Evolutionary conservation across 2,113 vertebrate genomes (phyloP), one percentile per base, ranked within the genome.

Genomic region (Etheostoma spectabile): DNA sequence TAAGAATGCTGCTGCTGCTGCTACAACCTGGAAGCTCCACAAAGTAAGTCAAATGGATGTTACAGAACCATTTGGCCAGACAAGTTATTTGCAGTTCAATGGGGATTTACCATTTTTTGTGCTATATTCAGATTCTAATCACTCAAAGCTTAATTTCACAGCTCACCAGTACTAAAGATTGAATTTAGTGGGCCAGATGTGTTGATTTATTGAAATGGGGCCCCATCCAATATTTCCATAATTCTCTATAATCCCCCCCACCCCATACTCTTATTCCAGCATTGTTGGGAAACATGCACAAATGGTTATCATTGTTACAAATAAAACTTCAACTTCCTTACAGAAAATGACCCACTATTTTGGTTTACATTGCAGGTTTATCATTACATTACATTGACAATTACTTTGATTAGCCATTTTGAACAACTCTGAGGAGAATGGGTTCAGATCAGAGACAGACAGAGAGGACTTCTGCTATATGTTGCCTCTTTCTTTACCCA

Each of bases 71-170:
- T 27, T 45, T 10, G 12, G 14, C 30, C 55, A 38, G 27, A 69
- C 13, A 6, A 1, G 18, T 49, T 10, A 24, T 11, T 45, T 35
- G 30, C 59, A 22, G 4, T 35, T 81, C 56, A 67, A 61, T 11
- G 5, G 46, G 72, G 63, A 61, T 66, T 66, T 61, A 11, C 70
- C 70, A 65, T 77, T 38, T 84, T 90, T 72, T 71, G 27, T 77
- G 38, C 56, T 77, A 48, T 60, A 74, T 81, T 80, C 79, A 53
- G 22, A 84, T 82, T 88, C 74, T 82, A 87, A 91, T 90, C 74
- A 88, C 80, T 46, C 69, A 59, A 60, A 74, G 75, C 74, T 90
- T 94, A 76, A 93, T 93, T 93, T 94, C 92, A 93, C 92, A 93
- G 91, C 88, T 93, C 92, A 88, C 78, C 87, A 87, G 84, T 45